Evolutionary conservation across 2,888 invertebrate species (phyloP).

Genomic region (Erebia palarica): DNA sequence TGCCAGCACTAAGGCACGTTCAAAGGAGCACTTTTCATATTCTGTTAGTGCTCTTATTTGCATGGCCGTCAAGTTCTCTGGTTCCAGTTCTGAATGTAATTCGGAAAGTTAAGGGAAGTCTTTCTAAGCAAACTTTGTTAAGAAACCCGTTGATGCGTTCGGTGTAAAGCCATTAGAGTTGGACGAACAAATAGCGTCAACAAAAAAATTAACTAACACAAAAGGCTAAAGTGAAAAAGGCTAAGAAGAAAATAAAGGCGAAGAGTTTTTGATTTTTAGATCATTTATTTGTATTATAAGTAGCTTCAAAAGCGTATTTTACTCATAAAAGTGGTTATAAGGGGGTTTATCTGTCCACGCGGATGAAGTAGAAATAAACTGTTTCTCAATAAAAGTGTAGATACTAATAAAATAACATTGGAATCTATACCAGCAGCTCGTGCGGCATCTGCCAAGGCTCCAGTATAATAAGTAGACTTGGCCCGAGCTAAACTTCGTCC

Average conservation of each 20-base stretch:
- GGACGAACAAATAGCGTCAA: not conserved
- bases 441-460: constrained; percentile 77
- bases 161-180: not conserved
- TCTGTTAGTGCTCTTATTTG: constrained; percentile 71
- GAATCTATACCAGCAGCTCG: constrained; percentile 66
- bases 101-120: constrained; percentile 21
- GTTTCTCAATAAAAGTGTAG: too few species aligned
- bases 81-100: constrained; percentile 60
- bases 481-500: constrained; percentile 79
- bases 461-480: constrained; percentile 79
- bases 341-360: too few species aligned
- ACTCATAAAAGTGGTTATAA: too few species aligned
- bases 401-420: not conserved
- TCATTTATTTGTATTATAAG: too few species aligned
- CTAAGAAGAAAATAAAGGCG: not conserved
- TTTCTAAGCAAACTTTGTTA: constrained; percentile 8
- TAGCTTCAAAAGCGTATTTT: too few species aligned
- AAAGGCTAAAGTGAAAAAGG: not conserved
- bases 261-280: not conserved
- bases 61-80: constrained; percentile 65
- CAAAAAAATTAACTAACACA: not conserved
- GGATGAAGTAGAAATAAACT: too few species aligned
- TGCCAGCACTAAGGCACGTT: constrained; percentile 64
- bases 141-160: not conserved
- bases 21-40: constrained; percentile 73